Evolutionary conservation across 2,888 invertebrate genomes (phyloP), one percentile per base, ranked within the genome.

Genomic region (Cosmia trapezina): DNA sequence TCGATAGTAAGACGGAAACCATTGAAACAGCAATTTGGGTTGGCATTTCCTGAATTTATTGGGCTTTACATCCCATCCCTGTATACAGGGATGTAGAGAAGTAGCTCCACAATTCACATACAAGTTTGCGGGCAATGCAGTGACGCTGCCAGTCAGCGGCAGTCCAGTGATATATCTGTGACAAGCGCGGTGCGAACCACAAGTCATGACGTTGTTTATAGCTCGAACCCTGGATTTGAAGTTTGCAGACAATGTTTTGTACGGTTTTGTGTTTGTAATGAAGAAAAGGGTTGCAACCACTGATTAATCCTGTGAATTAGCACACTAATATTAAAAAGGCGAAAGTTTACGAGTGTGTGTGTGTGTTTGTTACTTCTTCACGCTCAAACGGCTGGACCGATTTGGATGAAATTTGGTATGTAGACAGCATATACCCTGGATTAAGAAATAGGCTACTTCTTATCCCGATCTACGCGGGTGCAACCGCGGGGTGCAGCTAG

Each of bases 141-240:
- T 59, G 51, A 59, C n/a, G n/a, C n/a, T 53, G 59, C 28, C 57
- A 47, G 53, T 74, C 77, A 77, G 69, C 41, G 57, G 19, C 68
- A 53, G 51, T 17, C n/a, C 69, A 9, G 56, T 69, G 61, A 78
- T 78, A 70, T 56, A 70, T 75, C 5, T 28, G 49, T 17, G 78
- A 37, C 49, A 56, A 14, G 47, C 11, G 70, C 11, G n/a, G 22
- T 61, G 12, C 12, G 47, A 28, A 17, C 78, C 37, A 56, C 70
- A n/a, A 57, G 43, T 78, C 78, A 62, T 78, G 56, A 12, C 37
- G 43, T 37, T 61, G 54, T 78, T 77, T 59, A 59, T 47, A 49
- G n/a, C 45, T 45, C 6, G 28, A 22, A 0, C 17, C 8, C 61
- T 22, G 22, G 8, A n/a, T 61, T 61, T 61, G 12, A 37, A 61